Evolutionary conservation across 1,140 invertebrate genomes (phyloP).

Genomic region (Diorhabda elongata): DNA sequence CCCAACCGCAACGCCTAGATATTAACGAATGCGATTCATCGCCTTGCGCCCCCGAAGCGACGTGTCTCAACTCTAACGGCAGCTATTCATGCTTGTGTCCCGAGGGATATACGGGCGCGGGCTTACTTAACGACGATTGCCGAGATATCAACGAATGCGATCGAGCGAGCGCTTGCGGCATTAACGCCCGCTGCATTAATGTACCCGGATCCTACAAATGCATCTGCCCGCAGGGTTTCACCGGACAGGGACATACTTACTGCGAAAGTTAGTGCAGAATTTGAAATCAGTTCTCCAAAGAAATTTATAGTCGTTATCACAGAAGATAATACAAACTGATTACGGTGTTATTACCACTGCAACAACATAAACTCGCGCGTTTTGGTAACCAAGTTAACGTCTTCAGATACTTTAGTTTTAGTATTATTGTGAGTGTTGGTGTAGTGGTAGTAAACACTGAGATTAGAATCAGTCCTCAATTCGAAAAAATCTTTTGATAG

Average conservation of each 20-base stretch:
- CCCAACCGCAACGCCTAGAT: slow-evolving; percentile 46
- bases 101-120: slow-evolving; percentile 64
- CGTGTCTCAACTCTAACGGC: slow-evolving; percentile 71
- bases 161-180: slow-evolving; percentile 67
- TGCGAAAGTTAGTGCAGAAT: slow-evolving; percentile 70
- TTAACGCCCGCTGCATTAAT: slow-evolving; percentile 89
- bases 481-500: too few relatives aligned
- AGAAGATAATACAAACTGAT: too few relatives aligned
- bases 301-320: background rate
- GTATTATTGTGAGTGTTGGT: too few relatives aligned
- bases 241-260: slow-evolving; percentile 65
- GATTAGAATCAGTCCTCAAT: too few relatives aligned
- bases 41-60: slow-evolving; percentile 66
- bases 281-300: background rate
- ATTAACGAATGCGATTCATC: slow-evolving; percentile 59
- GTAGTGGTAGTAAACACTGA: too few relatives aligned
- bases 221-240: slow-evolving; percentile 79
- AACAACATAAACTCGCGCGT: too few relatives aligned
- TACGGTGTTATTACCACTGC: too few relatives aligned
- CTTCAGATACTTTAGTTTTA: too few relatives aligned
- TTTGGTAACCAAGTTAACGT: too few relatives aligned
- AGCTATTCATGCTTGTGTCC: slow-evolving; percentile 72
- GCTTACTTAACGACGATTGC: slow-evolving; percentile 51
- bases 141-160: slow-evolving; percentile 67
- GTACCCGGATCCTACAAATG: slow-evolving; percentile 89